A percentile compares a stretch with the other conserved stretches of the same genome.
These are phyloP conservation scores for Centropyge bicolor DNA, from an alignment of 2,797 vertebrate species.

Conservation along the genomic window DNA sequence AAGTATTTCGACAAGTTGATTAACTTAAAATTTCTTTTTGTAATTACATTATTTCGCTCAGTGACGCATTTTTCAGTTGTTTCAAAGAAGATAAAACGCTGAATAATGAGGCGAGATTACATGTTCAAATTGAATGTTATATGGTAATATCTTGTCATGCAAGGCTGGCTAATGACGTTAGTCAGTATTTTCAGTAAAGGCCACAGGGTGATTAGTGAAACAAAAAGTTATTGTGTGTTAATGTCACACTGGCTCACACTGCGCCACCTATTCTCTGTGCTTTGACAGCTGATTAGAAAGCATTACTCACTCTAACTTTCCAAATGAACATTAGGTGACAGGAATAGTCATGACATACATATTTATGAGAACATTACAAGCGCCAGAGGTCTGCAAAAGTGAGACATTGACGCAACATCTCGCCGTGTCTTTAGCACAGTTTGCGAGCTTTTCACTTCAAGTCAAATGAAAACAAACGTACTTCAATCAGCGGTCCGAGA, in stretches of 20 bases:
- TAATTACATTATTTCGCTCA: not conserved
- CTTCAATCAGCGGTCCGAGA: not conserved
- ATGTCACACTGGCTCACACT: constrained; percentile 20
- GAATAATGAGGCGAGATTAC: not conserved
- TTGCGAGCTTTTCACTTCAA: constrained; percentile 32
- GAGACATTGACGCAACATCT: constrained; percentile 34
- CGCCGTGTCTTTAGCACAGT: constrained; percentile 13
- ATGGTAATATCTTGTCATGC: not conserved
- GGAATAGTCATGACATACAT: constrained; percentile 65
- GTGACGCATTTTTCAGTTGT: not conserved
- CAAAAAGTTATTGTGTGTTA: constrained; percentile 27
- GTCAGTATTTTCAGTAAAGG: not conserved
- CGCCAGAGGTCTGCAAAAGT: constrained; percentile 55
- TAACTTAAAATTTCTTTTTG: too few species aligned
- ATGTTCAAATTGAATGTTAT: not conserved
- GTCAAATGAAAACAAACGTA: not conserved
- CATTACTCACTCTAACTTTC: constrained; percentile 62
- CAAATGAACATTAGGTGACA: constrained; percentile 53
- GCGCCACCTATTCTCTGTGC: constrained; percentile 22
- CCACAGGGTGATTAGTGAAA: constrained; percentile 10
- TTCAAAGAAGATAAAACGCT: not conserved
- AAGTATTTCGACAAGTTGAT: not conserved
- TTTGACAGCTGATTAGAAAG: constrained; percentile 45
- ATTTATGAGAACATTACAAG: constrained; percentile 72
- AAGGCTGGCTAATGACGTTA: not conserved